Conservation (phyloP, 2,113 vertebrate genomes). For the Poeciliopsis turrubarensis region DNA sequence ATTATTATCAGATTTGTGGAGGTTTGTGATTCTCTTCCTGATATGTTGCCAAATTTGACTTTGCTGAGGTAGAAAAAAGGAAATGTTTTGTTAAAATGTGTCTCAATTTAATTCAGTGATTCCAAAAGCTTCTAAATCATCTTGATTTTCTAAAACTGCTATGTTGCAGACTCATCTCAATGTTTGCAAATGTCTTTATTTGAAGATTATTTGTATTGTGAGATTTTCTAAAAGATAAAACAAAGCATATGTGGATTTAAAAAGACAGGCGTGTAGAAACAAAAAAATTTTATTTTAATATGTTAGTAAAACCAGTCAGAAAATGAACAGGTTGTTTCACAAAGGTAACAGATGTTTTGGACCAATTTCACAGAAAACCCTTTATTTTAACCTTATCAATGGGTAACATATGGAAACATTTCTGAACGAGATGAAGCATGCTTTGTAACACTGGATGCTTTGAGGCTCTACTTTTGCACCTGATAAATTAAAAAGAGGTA, state of each 20-base stretch:
- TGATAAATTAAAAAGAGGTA: neutral
- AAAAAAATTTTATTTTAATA: conserved; percentile 68
- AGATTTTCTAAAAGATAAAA: neutral
- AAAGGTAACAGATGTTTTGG: conserved; percentile 30
- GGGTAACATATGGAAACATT: conserved; percentile 18
- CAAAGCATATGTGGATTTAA: neutral
- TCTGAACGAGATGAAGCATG: conserved; percentile 15
- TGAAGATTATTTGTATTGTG: neutral
- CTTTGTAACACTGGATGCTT: conserved; percentile 41
- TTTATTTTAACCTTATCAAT: neutral
- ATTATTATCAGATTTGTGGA: neutral
- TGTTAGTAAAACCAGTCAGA: conserved; percentile 4
- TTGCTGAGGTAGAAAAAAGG: neutral
- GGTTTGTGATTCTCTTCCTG: neutral
- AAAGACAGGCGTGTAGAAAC: conserved; percentile 35
- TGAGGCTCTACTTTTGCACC: neutral
- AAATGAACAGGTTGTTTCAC: conserved; percentile 59
- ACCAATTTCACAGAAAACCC: neutral
- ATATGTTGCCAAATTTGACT: neutral
- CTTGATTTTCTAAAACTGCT: neutral
- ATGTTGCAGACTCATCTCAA: neutral
- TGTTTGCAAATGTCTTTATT: neutral
- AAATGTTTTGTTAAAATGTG: neutral
- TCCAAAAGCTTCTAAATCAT: neutral
- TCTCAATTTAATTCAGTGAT: neutral